Base-by-base conservation (phyloP, 2,797 vertebrate genomes). In the Falco novaeseelandiae region DNA sequence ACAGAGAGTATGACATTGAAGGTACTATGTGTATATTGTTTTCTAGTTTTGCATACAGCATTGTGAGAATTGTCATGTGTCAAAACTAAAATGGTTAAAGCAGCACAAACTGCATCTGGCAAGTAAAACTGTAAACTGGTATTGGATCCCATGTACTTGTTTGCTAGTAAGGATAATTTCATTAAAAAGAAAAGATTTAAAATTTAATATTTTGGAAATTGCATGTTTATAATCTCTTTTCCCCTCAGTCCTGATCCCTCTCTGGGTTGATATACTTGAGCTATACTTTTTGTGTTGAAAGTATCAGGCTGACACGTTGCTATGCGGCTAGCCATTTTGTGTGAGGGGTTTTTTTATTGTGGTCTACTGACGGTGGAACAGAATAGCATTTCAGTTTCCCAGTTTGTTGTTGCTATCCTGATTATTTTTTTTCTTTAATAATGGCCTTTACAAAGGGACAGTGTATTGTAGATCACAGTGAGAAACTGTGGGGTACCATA, bases 371-470 rank as follows among this genome's bases (percentile, higher is more conserved):
- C 52, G 78, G 34, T 77, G 55, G 55, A 69, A 55, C 38, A 67
- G 87, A 93, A 89, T 51, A 70, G 52, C 4, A 32, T 85, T 85
- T 93, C 82, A 85, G 87, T 85, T 89, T 55, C 15, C 44, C n/a
- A 9, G n/a, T 83, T 89, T 27, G 1, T 87, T 85, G 30, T 13
- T 91, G 52, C 36, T 82, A 40, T 14, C 40, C 3, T 73, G 51
- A 59, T 40, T 62, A 25, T 44, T 10, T 42, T 86, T 73, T 81
- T 63, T 44, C 29, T 61, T 71, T 72, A 46, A 30, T 90, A 90
- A 81, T 8, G 17, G 51, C 62, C 25, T 90, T 95, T 91, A 55
- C 21, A 86, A 54, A 90, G 32, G 21, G 30, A 48, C 17, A 46
- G 40, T 79, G 70, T 92, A 66, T 79, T 76, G 27, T 51, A 84